phyloP scores from a whole-genome alignment of 2,113 vertebrate species.

The Periophthalmodon schlosseri region DNA sequence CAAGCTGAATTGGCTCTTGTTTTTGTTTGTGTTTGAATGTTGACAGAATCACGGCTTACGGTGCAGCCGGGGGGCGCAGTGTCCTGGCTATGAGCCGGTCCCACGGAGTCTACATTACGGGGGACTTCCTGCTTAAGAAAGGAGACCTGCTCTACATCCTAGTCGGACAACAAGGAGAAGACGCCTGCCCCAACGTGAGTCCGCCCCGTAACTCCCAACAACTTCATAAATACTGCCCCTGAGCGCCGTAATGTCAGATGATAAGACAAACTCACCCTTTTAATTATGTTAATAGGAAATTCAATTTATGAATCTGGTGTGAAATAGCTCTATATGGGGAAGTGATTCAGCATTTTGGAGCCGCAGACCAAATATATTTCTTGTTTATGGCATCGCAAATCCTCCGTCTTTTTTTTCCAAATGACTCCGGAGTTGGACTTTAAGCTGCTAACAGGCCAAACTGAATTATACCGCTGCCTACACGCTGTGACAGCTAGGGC shows the following conservation, averaged over 20 bases:
- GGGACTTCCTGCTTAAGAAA: slow-evolving; percentile 89
- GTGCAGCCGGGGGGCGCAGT: slow-evolving; percentile 93
- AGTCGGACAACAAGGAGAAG: slow-evolving; percentile 94
- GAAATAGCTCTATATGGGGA: not conserved
- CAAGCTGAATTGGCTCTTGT: not conserved
- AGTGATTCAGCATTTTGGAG: slow-evolving; percentile 1
- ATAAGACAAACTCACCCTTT: slow-evolving; percentile 1
- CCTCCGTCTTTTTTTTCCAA: not conserved
- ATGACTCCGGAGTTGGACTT: slow-evolving; percentile 1
- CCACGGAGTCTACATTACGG: slow-evolving; percentile 87
- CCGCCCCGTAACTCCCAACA: not conserved
- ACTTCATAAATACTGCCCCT: not conserved
- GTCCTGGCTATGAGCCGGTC: slow-evolving; percentile 87
- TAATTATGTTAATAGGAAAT: not conserved
- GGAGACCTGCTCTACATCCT: slow-evolving; percentile 88
- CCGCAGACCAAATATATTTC: not conserved
- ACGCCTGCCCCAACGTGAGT: slow-evolving; percentile 95
- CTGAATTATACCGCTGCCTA: slow-evolving; percentile 10
- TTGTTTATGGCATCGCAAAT: slow-evolving; percentile 13
- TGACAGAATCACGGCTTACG: slow-evolving; percentile 89
- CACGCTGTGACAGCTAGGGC: not conserved
- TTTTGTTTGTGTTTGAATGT: slow-evolving; percentile 17
- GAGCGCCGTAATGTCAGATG: slow-evolving; percentile 9
- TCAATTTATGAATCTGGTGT: not conserved
- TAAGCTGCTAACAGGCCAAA: not conserved